Base-by-base conservation (phyloP, 1,140 invertebrate species). In the Harlomillsia oculata region DNA sequence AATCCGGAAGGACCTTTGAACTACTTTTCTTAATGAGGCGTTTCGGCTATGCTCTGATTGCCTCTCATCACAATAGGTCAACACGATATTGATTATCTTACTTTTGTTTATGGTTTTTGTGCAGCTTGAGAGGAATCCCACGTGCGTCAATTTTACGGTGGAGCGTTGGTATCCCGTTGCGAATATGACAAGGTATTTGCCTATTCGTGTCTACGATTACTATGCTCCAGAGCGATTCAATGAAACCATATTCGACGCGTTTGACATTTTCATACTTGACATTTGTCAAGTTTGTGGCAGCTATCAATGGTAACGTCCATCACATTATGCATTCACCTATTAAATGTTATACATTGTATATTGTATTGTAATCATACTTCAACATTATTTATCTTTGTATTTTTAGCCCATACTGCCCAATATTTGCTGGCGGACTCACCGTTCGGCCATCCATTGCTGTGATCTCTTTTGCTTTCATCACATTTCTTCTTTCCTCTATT, bases 211-310 rank as follows among this genome's bases (percentile, higher is more conserved):
- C 6, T 97, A 95, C 71, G 93, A 97, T 74, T 97, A 94, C 68
- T 97, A 97, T 76, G 84, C 93, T 53, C 93, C 93, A 90, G 92
- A 95, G 71, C 82, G 90, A 41, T 95, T 89, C 75, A 95, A 95
- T 68, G 89, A 94, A 75, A 84, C 85, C 0, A 86, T 97, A 72
- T 93, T 95, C 67, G 89, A 94, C 68, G 81, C 89, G 2, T 77
- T 89, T 41, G 81, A 87, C 23, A 85, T 91, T 2, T 93, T 93
- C 71, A 75, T 87, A 14, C 73, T 96, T 25, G 94, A 93, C 71
- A 94, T 98, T 61, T 82, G 80, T 67, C 77, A 80, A 65, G 80
- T 62, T 48, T 62, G 60, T 41, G 60, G 60, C 5, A 62, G 60
- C 39, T 62, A 62, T 43, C 54, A 57, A n/a, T 97, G 93, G n/a